phyloP scores from a whole-genome alignment of 1,140 invertebrate genomes.

The Bombus sibiricus region DNA sequence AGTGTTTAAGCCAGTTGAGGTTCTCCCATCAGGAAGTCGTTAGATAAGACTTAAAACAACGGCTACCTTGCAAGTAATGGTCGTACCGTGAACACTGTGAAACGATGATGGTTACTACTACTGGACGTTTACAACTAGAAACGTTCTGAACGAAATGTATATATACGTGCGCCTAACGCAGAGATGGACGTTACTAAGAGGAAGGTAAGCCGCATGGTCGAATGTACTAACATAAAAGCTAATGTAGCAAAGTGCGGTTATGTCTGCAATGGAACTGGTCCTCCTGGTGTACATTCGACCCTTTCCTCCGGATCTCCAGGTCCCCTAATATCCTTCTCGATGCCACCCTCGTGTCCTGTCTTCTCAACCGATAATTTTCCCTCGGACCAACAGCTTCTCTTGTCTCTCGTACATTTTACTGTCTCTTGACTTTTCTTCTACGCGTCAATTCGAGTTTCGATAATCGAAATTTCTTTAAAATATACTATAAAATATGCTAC shows the following conservation, averaged over 20 bases:
- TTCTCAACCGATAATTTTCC: slow-evolving; percentile 33
- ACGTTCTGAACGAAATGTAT: slow-evolving; percentile 48
- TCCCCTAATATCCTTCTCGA: slow-evolving; percentile 65
- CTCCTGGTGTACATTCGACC: slow-evolving; percentile 36
- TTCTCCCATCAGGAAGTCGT: slow-evolving; percentile 50
- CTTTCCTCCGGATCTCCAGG: slow-evolving; percentile 27
- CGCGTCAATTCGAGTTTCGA: no score
- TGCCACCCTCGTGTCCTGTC: slow-evolving; percentile 61
- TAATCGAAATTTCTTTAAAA: no score
- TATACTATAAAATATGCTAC: no score
- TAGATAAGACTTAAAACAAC: slow-evolving; percentile 56
- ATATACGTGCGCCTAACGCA: slow-evolving; percentile 44
- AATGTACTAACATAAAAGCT: slow-evolving; percentile 73
- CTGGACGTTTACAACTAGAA: slow-evolving; percentile 60
- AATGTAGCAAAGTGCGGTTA: slow-evolving; percentile 73
- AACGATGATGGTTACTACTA: slow-evolving; percentile 64
- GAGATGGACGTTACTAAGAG: slow-evolving; percentile 67
- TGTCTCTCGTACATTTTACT: not conserved
- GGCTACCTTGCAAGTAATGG: slow-evolving; percentile 65
- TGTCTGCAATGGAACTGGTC: slow-evolving; percentile 64
- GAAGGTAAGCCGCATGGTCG: slow-evolving; percentile 63
- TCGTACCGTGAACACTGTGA: slow-evolving; percentile 39
- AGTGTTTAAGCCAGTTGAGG: slow-evolving; percentile 50
- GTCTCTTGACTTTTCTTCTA: not conserved
- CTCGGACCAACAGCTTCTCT: slow-evolving; percentile 17